Evolutionary conservation across 1,140 invertebrate species (phyloP), one percentile per base, ranked within the genome.

Genomic region (Zophobas morio): DNA sequence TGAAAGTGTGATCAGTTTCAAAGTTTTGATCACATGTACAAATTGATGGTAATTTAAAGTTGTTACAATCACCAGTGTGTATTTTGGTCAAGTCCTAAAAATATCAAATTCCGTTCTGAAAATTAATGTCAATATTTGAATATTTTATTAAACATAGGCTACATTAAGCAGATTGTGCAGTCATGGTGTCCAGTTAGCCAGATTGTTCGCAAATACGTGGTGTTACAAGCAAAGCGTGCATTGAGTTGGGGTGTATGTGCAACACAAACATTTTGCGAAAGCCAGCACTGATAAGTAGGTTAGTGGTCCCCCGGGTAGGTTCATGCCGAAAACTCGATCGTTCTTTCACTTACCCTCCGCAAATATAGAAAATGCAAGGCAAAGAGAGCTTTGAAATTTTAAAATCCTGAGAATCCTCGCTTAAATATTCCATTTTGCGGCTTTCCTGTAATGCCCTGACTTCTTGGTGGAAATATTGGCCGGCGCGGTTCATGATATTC

Each of bases 341-440:
- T 80, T 80, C 79, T 79, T 78, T 80, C 76, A 78, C 76, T 78
- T 80, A 78, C 72, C 70, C 76, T 75, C 72, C 47, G 77, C 73
- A 80, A 80, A 80, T 80, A 80, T 80, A 76, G 76, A 57, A 78
- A 77, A 76, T 78, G 76, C 78, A 77, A 75, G 78, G 60, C 78
- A 74, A 73, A 80, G 78, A 66, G 75, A 63, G 77, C 75, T 75
- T 70, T 80, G 77, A 80, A 80, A 80, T 77, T 80, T 80, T 80
- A 80, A 80, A 80, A 80, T 80, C 75, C 60, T 32, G 70, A 71
- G 77, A 76, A 80, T 75, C 77, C 75, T 63, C 79, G 73, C 79
- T 80, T 77, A 74, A 79, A 80, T 80, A 80, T 80, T 80, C 79
- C 72, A 79, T 78, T 78, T 80, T 73, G 71, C 75, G 70, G 76